Base-by-base conservation (phyloP, 2,888 invertebrate species). In the Strigamia transsilvanica region DNA sequence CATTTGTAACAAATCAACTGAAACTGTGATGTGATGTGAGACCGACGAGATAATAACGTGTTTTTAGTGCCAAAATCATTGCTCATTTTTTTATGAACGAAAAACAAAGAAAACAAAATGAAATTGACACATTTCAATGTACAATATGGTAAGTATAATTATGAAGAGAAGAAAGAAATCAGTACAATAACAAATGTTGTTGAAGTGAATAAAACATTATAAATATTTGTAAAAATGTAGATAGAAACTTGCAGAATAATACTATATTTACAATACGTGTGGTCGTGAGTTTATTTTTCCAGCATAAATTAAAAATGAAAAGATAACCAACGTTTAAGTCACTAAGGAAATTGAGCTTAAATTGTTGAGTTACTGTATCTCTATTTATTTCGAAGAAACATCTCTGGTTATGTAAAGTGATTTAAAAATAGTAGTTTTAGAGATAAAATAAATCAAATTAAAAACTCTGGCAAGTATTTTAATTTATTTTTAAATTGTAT, bases 21-120 rank as follows among this genome's bases (percentile, higher is more conserved):
- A 61, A 61, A 61, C 61, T 61, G 61, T 61, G 61, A 61, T 61
- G 61, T 61, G 61, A 61, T 61, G 61, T 61, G 61, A 61, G 23
- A 51, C n/a, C 2, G 51, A 61, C 18, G 18, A 61, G 10, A 23
- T 18, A 61, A 23, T 61, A 23, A 61, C 23, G 61, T 23, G 18
- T 51, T 51, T 51, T 61, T 61, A 61, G 61, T 61, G 61, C 61
- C 61, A 61, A 61, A 61, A 61, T 21, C 61, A 61, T 61, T 61
- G 61, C 61, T 61, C 61, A 61, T 61, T 61, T 61, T 61, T 61
- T 61, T 15, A 61, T 61, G 61, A 61, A 23, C 21, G 18, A 61
- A 10, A 18, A 61, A 9, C 21, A 21, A 61, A 7, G 6, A 61
- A 23, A 18, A 12, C 0, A n/a, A 46, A 6, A 61, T 7, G 4